phyloP scores from a whole-genome alignment of 2,888 invertebrate genomes.

The Drosophila kuntzei region DNA sequence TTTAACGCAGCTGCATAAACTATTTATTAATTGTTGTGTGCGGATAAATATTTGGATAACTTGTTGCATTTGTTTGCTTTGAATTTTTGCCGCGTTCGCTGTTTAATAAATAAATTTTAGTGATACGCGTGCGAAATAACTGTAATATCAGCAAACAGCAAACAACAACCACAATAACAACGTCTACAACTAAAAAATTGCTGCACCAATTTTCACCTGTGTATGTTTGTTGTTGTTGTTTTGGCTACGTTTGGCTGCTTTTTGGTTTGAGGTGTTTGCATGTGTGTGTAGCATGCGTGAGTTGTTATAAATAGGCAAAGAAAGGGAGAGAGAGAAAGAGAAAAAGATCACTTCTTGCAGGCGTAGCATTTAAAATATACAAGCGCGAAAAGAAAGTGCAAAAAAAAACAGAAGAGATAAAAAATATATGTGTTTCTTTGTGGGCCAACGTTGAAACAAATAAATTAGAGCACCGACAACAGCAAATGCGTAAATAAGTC shows the following conservation, averaged over 20 bases:
- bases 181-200: slow-evolving; percentile 45
- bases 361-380: slow-evolving; percentile 50
- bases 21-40: slow-evolving; percentile 6
- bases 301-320: slow-evolving; percentile 69
- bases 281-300: slow-evolving; percentile 58
- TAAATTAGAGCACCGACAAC: slow-evolving; percentile 67
- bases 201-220: slow-evolving; percentile 76
- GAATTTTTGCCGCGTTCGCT: slow-evolving; percentile 28
- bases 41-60: slow-evolving; percentile 3
- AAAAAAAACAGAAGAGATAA: slow-evolving; percentile 51
- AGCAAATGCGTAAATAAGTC: slow-evolving; percentile 39
- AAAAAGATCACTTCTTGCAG: slow-evolving; percentile 66
- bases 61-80: slow-evolving; percentile 25
- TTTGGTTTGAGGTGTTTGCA: slow-evolving; percentile 39
- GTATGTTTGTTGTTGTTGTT: slow-evolving; percentile 36
- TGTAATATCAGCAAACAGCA: slow-evolving; percentile 56
- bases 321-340: slow-evolving; percentile 28
- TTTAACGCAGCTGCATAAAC: background rate
- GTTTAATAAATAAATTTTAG: slow-evolving; percentile 25
- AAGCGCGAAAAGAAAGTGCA: slow-evolving; percentile 73
- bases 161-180: slow-evolving; percentile 11
- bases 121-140: slow-evolving; percentile 49
- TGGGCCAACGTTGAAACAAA: slow-evolving; percentile 62
- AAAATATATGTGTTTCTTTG: slow-evolving; percentile 58
- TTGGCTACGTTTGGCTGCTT: slow-evolving; percentile 61